Conservation (phyloP, 1,140 invertebrate species). For the Temnothorax curvispinosus region DNA sequence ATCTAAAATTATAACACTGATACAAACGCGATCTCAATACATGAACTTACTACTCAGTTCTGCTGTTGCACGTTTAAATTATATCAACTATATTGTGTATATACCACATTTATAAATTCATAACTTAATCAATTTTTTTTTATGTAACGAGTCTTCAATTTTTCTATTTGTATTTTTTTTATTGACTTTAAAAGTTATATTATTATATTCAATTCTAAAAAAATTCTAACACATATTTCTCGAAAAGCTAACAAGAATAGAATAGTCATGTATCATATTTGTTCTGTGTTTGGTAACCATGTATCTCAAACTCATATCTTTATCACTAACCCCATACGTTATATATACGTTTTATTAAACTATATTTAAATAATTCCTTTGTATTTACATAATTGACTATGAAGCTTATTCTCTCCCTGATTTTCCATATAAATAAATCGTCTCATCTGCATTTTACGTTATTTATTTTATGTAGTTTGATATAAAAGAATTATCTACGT, state of each 20-base stretch:
- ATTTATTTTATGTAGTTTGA: not conserved
- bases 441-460: slow-evolving; percentile 28
- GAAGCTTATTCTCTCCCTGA: slow-evolving; percentile 60
- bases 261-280: slow-evolving; percentile 24
- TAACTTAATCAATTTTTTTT: not conserved
- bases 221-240: slow-evolving; percentile 33
- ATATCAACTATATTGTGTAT: slow-evolving; percentile 10
- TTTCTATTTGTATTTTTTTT: not conserved
- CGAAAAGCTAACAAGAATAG: slow-evolving; percentile 13
- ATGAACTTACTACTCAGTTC: slow-evolving; percentile 14
- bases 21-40: slow-evolving; percentile 14
- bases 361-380: slow-evolving; percentile 64
- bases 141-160: not conserved
- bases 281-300: slow-evolving; percentile 14
- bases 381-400: slow-evolving; percentile 82
- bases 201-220: not conserved
- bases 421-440: slow-evolving; percentile 68
- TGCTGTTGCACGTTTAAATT: slow-evolving; percentile 20
- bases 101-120: slow-evolving; percentile 1
- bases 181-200: slow-evolving; percentile 1
- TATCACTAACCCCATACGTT: slow-evolving; percentile 1
- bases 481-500: not conserved
- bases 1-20: slow-evolving; percentile 49
- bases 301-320: slow-evolving; percentile 13
- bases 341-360: slow-evolving; percentile 53